phyloP scores from a whole-genome alignment of 2,888 invertebrate genomes.

The Ditylenchus weischeri region DNA sequence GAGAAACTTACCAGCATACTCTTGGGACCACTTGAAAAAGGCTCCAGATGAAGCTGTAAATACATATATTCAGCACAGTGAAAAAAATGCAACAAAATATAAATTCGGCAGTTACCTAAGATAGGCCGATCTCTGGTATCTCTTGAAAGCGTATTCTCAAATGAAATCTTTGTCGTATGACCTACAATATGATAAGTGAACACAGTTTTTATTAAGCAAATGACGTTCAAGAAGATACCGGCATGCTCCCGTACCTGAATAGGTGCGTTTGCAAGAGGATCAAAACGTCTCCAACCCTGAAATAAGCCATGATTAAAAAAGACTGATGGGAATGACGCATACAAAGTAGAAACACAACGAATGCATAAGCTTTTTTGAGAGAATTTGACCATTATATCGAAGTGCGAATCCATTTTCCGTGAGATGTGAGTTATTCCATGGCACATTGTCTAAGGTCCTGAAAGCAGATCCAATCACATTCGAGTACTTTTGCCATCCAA shows the following conservation, averaged over 20 bases:
- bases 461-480: constrained; percentile 30
- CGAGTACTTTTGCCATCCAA: constrained; percentile 63
- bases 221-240: too few relatives aligned
- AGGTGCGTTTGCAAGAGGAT: constrained; percentile 72
- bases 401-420: constrained; percentile 50
- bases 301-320: constrained; percentile 15
- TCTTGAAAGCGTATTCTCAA: constrained; percentile 75
- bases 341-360: constrained; percentile 47
- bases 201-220: too few relatives aligned
- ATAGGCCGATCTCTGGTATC: constrained; percentile 54
- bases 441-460: constrained; percentile 44
- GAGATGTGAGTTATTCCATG: constrained; percentile 53
- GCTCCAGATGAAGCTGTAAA: too few relatives aligned
- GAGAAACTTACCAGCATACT: too few relatives aligned
- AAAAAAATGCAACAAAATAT: too few relatives aligned
- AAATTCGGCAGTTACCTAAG: constrained; percentile 37
- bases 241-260: constrained; percentile 80
- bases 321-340: neutral
- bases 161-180: constrained; percentile 80
- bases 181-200: constrained; percentile 59
- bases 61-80: too few relatives aligned
- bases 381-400: constrained; percentile 42
- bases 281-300: constrained; percentile 69
- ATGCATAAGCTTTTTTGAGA: constrained; percentile 40
- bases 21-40: too few relatives aligned